Conservation (phyloP, 2,113 vertebrate species). For the Felis catus region F.catus_Fca126_mat1.0 CM031414.1:121415501-121416000, state of each 20-base stretch:
- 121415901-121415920: background rate
- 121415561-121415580: constrained; percentile 4
- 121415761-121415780: background rate
- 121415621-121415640: background rate
- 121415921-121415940: background rate
- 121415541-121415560: background rate
- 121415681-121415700: constrained; percentile 10
- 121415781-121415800: background rate
- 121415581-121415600: background rate
- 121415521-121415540: background rate
- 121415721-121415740: constrained; percentile 8
- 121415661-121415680: background rate
- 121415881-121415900: background rate
- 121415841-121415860: background rate
- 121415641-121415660: background rate
- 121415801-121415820: background rate
- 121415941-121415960: background rate
- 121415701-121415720: background rate
- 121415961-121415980: too few species aligned
- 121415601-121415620: constrained; percentile 8
- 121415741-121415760: background rate
- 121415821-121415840: background rate
- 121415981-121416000: background rate
- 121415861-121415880: background rate
- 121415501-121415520: background rate